Base-by-base conservation (phyloP, 1,140 invertebrate genomes). In the Meteorus sp. region DNA sequence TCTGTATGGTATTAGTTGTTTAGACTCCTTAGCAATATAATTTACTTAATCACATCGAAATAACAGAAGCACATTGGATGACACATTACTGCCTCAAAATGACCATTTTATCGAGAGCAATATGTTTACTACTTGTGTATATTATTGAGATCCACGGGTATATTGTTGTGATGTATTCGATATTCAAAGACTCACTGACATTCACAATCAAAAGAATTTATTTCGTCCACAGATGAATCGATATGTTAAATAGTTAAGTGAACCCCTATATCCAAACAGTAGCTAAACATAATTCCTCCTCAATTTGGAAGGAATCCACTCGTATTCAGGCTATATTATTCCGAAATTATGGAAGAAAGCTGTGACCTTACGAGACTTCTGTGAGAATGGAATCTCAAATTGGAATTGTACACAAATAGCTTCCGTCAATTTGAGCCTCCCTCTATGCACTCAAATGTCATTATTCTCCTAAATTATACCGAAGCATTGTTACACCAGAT, bases 91-190 rank as follows among this genome's bases (percentile, higher is more conserved):
- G 50, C 35, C 53, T 47, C 45, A 22, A 48, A 37, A 4, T 9
- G 33, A 17, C 39, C 17, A 22, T 27, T 11, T 11, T 2, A 31
- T 15, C 22, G 23, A 55, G 67, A 72, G 65, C 66, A 57, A 52
- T 62, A 44, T 45, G 63, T 33, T 41, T 61, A 63, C 59, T 53
- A 48, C n/a, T n/a, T n/a, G n/a, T n/a, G 55, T 55, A 54, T 59
- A n/a, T 56, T 48, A 35, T 20, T 22, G 35, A 45, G 51, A 71
- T 70, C 72, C 69, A 77, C 71, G 74, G 76, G 76, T 68, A 67
- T 71, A 77, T 76, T 78, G 75, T 78, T 68, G 55, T n/a, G n/a
- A n/a, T n/a, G n/a, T n/a, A n/a, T 70, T 61, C 66, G 71, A 75
- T 73, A 62, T 48, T 61, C 52, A 63, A 35, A 20, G 58, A 45